Evolutionary conservation across 2,888 invertebrate species (phyloP), one percentile per base, ranked within the genome.

Genomic region (Leptopilina syphax): DNA sequence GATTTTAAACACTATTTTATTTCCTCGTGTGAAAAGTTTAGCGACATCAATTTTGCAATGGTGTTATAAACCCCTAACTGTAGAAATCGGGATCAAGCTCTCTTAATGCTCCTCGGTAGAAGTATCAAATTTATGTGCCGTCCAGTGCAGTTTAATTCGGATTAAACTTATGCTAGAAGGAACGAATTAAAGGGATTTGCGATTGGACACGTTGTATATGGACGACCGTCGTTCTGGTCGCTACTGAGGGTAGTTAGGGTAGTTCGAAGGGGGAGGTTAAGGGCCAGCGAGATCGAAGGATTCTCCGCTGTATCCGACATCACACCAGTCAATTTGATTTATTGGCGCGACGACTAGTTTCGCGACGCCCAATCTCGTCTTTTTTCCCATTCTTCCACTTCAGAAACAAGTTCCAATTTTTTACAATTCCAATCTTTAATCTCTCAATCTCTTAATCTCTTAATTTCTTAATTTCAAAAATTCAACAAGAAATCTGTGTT

Each of bases 141-240:
- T 89, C 87, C 86, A 83, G 85, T 85, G 85, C 89, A 89, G 90
- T 89, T 89, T 88, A 88, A 90, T 90, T 89, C 87, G 88, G 88
- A 88, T 88, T 88, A 87, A 89, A 89, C 88, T 89, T 88, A 87
- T 87, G 88, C 87, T 88, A 88, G 86, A 87, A 89, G 88, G 86
- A 89, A 88, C 90, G 89, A 89, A 90, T 90, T 90, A 90, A 90
- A 90, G 87, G 89, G 89, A 89, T 90, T 89, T 87, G 88, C 90
- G 89, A 90, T 90, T 90, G 87, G 90, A 89, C 89, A 89, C 89
- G 90, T 89, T 89, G 87, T 88, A 86, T 86, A 85, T 85, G 87
- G 87, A 86, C 87, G 85, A 84, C 84, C 86, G 87, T 83, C 86
- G 88, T 84, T 87, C 86, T 86, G 86, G 83, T 85, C 86, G 84